phyloP scores from a whole-genome alignment of 1,140 invertebrate species.

The Hormaphis cornu region DNA sequence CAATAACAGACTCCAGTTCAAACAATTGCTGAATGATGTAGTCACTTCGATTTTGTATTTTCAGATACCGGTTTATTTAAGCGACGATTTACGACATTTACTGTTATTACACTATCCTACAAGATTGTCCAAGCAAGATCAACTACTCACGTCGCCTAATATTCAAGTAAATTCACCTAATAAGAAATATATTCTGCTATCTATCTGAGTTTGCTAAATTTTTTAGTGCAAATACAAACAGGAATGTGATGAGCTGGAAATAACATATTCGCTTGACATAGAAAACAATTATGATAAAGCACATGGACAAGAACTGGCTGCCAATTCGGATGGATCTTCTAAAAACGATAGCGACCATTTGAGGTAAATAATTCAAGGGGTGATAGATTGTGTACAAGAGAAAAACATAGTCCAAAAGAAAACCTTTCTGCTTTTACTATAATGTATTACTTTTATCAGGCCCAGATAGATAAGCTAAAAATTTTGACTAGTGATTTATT shows the following conservation, averaged over 20 bases:
- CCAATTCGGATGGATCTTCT: background rate
- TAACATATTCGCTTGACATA: background rate
- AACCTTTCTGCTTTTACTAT: no score
- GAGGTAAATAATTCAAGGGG: background rate
- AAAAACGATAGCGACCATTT: background rate
- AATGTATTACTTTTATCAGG: no score
- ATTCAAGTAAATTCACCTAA: background rate
- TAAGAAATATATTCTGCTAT: no score
- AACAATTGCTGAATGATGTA: background rate
- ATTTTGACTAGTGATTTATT: no score
- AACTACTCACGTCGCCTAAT: background rate
- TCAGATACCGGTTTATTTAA: slow-evolving; percentile 15
- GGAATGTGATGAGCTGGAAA: slow-evolving; percentile 6
- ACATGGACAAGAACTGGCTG: slow-evolving; percentile 3
- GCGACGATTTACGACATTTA: background rate
- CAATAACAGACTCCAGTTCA: background rate
- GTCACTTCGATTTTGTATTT: background rate
- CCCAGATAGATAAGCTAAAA: no score
- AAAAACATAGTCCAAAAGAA: no score
- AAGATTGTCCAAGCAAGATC: background rate
- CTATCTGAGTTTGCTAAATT: no score
- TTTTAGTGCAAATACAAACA: slow-evolving; percentile 22
- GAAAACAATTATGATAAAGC: slow-evolving; percentile 20
- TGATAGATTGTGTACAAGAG: no score
- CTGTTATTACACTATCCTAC: slow-evolving; percentile 21